These are phyloP conservation scores for Crenichthys baileyi DNA, from an alignment of 2,797 vertebrate genomes.

Conservation along the genomic window DNA sequence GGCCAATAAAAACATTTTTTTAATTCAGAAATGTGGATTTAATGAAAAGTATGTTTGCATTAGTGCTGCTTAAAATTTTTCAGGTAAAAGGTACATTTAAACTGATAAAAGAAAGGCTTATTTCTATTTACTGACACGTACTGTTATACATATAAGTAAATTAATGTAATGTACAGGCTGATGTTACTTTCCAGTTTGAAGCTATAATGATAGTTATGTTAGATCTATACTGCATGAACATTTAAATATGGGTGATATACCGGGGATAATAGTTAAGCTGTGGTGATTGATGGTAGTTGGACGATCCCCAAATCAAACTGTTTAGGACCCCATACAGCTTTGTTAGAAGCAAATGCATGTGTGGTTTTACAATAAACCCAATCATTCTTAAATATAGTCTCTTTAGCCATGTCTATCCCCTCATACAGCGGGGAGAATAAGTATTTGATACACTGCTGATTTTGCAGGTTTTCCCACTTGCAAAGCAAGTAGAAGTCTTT, in stretches of 20 bases:
- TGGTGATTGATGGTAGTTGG: not conserved
- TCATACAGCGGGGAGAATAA: too few species aligned
- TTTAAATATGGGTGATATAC: not conserved
- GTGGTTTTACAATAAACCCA: slow-evolving; percentile 19
- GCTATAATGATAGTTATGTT: not conserved
- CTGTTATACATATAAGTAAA: too few species aligned
- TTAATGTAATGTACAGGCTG: not conserved
- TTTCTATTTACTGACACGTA: too few species aligned
- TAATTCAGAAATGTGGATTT: too few species aligned
- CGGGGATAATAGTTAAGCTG: not conserved
- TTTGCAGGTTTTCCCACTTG: too few species aligned
- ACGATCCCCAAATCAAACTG: not conserved
- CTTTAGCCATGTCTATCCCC: not conserved
- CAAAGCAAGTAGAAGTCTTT: too few species aligned
- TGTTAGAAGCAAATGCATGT: not conserved
- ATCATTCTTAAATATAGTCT: not conserved
- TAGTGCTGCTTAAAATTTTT: too few species aligned
- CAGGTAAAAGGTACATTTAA: too few species aligned
- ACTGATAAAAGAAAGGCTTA: too few species aligned
- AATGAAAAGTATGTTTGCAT: too few species aligned
- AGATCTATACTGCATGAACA: not conserved
- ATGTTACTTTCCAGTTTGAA: not conserved
- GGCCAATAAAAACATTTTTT: too few species aligned
- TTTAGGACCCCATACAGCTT: not conserved
- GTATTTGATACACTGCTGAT: too few species aligned